Conservation (phyloP, 2,113 vertebrate species). For the Mystacornis crossleyi region DNA sequence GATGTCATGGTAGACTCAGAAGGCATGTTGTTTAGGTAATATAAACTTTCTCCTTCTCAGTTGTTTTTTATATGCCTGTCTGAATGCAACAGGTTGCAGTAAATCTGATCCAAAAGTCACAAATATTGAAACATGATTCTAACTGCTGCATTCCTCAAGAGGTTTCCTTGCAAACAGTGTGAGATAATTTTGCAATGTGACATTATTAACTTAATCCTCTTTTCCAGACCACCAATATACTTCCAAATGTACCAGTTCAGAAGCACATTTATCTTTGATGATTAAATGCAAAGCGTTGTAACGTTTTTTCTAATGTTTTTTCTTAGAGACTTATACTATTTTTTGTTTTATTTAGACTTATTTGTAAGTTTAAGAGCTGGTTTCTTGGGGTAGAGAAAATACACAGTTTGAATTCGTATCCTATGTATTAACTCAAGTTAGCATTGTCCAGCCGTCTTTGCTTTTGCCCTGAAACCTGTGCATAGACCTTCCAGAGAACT, state of each 20-base stretch:
- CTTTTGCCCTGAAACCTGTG: background rate
- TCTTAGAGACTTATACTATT: background rate
- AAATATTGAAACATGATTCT: background rate
- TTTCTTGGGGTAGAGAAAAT: background rate
- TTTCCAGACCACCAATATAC: background rate
- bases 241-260: background rate
- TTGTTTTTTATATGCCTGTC: background rate
- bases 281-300: background rate
- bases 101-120: background rate
- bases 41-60: background rate
- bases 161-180: background rate
- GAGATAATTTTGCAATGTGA: background rate
- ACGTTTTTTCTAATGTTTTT: background rate
- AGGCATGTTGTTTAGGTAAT: background rate
- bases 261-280: background rate
- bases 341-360: background rate
- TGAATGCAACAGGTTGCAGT: background rate
- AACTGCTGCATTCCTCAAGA: background rate
- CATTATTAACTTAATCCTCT: background rate
- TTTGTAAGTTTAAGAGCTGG: rapidly evolving
- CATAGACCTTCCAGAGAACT: background rate
- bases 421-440: background rate
- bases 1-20: background rate
- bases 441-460: background rate
- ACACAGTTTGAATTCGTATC: background rate